Evolutionary conservation across 2,797 vertebrate genomes (phyloP).

Genomic region (Lepilemur septentrionalis): DNA sequence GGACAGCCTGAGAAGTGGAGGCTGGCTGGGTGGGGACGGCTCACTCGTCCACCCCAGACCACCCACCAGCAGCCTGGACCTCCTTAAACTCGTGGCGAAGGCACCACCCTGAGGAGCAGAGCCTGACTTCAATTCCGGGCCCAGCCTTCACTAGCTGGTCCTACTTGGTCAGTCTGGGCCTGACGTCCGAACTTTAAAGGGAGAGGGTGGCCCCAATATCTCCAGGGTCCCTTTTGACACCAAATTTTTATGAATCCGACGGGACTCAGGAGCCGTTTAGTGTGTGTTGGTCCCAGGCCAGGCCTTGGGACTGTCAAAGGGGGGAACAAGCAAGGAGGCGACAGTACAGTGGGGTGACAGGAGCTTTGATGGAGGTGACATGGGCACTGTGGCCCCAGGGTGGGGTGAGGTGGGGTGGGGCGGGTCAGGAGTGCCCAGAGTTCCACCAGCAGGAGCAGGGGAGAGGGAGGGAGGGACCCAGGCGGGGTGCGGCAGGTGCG

Average conservation of each 20-base stretch:
- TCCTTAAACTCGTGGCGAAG: neutral
- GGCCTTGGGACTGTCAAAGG: neutral
- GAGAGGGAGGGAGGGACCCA: neutral
- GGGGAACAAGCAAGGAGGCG: neutral
- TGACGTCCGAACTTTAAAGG: neutral
- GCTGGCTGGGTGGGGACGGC: accelerated
- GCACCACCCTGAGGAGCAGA: neutral
- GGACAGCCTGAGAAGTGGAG: neutral
- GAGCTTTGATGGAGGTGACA: neutral
- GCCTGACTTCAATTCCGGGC: neutral
- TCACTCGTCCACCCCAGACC: neutral
- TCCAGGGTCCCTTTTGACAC: neutral
- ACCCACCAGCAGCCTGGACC: neutral
- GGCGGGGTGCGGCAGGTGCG: neutral
- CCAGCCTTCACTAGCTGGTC: neutral
- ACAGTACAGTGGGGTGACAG: neutral
- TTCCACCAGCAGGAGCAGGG: neutral
- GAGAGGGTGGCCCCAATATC: neutral
- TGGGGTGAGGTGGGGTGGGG: accelerated
- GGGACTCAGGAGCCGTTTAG: neutral
- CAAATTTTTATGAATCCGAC: neutral
- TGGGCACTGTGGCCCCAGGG: neutral
- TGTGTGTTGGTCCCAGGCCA: neutral
- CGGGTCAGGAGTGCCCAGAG: neutral
- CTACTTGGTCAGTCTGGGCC: neutral